Evolutionary conservation across 2,888 invertebrate genomes (phyloP).

Genomic region (Torymus aiolomorphi): DNA sequence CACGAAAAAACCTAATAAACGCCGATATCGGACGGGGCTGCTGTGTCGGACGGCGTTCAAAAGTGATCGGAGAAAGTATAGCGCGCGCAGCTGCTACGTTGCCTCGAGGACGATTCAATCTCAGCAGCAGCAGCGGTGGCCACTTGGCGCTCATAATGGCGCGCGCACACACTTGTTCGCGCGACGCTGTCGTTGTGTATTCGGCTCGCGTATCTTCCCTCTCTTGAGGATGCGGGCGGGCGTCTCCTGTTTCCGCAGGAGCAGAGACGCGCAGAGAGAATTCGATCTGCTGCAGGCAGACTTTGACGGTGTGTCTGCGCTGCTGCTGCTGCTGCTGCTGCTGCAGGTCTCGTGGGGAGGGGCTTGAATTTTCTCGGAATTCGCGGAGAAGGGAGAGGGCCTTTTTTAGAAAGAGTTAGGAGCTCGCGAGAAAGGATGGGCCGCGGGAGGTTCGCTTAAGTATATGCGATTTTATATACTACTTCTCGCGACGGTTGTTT

Average conservation of each 20-base stretch:
- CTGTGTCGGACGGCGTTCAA: too few relatives aligned
- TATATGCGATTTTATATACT: too few relatives aligned
- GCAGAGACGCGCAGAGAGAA: constrained; percentile 7
- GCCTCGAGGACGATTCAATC: constrained; percentile 30
- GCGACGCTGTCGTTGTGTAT: constrained; percentile 22
- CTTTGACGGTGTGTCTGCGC: too few relatives aligned
- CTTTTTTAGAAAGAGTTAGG: too few relatives aligned
- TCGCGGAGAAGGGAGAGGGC: background rate
- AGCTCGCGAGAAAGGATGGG: too few relatives aligned
- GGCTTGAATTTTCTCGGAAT: constrained; percentile 35
- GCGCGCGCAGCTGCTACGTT: too few relatives aligned
- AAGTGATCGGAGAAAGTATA: too few relatives aligned
- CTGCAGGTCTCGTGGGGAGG: background rate
- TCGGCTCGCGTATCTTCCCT: constrained; percentile 31
- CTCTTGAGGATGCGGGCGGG: constrained; percentile 47
- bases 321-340: too few relatives aligned
- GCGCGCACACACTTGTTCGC: background rate
- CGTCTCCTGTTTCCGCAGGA: constrained; percentile 45
- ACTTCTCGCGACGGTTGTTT: too few relatives aligned
- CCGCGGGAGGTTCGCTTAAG: too few relatives aligned
- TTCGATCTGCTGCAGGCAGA: constrained; percentile 36
- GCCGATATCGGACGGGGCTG: too few relatives aligned
- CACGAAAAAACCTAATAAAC: too few relatives aligned
- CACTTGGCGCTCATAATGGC: background rate
- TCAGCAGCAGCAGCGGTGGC: background rate